Base-by-base conservation (phyloP, 2,888 invertebrate genomes). In the Philopedon plagiatum region DNA sequence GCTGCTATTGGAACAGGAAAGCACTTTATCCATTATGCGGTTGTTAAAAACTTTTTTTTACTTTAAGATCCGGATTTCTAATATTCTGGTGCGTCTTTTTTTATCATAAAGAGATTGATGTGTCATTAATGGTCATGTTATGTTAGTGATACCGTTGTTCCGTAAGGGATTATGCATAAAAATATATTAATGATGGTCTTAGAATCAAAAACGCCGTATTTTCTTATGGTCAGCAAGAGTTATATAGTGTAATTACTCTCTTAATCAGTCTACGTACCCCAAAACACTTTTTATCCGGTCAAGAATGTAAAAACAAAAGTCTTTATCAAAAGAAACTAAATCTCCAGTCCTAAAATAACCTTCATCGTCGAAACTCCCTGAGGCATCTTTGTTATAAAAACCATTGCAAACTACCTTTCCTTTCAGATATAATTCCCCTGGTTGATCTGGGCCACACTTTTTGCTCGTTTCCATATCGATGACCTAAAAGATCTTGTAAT, bases 261-360 rank as follows among this genome's bases (percentile, higher is more conserved):
- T 37, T 56, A 26, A 26, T 26, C 7, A 5, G 9, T 23, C 5
- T 1, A 64, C 34, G 18, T 44, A 67, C 67, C 63, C 61, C 51
- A 72, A 41, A 18, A 68, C 26, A 26, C 34, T 26, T 39, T 68
- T 73, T 19, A 69, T 54, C 18, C 73, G 29, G 13, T 73, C 69
- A 4, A 58, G n/a, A 21, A 73, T 37, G 26, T 44, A 73, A 26
- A 73, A 69, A 19, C 70, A 64, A 37, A 64, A 70, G 8, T 70
- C 63, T 15, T 70, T 37, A 49, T 70, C 64, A 60, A 51, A 73
- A 23, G 46, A 69, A 23, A 64, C 58, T 21, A 73, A 23, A 51
- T 73, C 73, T 15, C 73, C 73, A 21, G 69, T 63, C 8, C 23
- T 34, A 21, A 73, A 69, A 13, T 26, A 73, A 15, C 69, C 73